Evolutionary conservation across 2,797 vertebrate species (phyloP), one percentile per base, ranked within the genome.

Genomic region (Amniataba percoides): DNA sequence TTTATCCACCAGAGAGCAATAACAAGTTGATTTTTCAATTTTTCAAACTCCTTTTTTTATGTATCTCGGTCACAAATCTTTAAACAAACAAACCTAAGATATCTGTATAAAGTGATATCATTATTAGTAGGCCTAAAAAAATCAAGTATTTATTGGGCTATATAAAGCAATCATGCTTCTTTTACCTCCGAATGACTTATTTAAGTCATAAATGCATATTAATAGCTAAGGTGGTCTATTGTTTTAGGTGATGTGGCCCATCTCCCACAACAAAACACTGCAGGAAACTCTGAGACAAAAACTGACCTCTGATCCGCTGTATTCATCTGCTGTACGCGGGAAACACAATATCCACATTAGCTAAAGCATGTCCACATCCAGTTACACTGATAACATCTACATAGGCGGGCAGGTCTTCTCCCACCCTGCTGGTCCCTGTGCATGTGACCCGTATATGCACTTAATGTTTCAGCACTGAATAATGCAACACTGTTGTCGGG

Each of bases 331-430:
- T 48, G 34, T 36, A 27, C 7, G 2, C 34, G 19, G 23, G 57
- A 58, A 23, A 74, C 49, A 25, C 18, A 53, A 65, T 39, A 65
- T 31, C 43, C 25, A 36, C 57, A 42, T 13, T 13, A 61, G 31
- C 21, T 45, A 19, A 43, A 69, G 52, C 53, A n/a, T 9, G 34
- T 64, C n/a, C 31, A 23, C 45, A 45, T 67, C n/a, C 49, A 61
- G 39, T 56, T 9, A 62, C 34, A 73, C 42, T 3, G 27, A 62
- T 42, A 13, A 0, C 10, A 21, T 19, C 43, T 11, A 16, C 34
- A 36, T 36, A 3, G 27, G n/a, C 25, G 25, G 25, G 43, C 8
- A 11, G 39, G 45, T 4, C 23, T 71, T 16, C 31, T 64, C 5
- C 48, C 25, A 25, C 45, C 10, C 61, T n/a, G 48, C 46, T 25